phyloP scores from a whole-genome alignment of 2,113 vertebrate species.

The Malurus melanocephalus region DNA sequence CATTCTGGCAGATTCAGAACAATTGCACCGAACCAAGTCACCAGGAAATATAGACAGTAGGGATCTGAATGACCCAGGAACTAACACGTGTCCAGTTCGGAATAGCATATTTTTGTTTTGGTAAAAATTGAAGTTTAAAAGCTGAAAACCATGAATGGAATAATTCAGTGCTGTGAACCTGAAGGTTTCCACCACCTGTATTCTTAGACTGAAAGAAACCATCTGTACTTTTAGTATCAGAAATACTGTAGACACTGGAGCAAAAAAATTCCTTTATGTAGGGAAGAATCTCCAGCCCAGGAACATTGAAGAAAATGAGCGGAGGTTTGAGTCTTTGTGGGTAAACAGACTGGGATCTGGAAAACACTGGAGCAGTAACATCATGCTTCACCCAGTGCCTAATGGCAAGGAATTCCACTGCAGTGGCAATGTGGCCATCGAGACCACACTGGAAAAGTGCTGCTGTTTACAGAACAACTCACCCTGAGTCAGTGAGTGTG shows the following conservation, averaged over 20 bases:
- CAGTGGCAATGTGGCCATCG: not conserved
- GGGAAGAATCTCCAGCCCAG: not conserved
- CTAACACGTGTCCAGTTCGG: not conserved
- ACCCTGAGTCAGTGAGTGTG: not conserved
- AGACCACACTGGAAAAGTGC: not conserved
- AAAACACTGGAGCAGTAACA: not conserved
- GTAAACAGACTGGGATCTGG: not conserved
- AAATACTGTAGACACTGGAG: not conserved
- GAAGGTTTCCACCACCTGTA: not conserved
- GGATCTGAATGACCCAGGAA: not conserved
- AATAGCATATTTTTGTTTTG: not conserved
- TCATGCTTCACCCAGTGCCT: not conserved
- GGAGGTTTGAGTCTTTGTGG: not conserved
- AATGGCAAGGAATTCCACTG: not conserved
- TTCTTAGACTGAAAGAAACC: not conserved
- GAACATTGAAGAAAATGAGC: not conserved
- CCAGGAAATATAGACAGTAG: not conserved
- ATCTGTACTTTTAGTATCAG: not conserved
- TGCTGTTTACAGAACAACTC: not conserved
- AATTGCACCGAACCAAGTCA: not conserved
- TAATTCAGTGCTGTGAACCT: not conserved
- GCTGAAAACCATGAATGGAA: constrained; percentile 5
- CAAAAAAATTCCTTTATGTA: not conserved
- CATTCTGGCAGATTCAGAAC: not conserved
- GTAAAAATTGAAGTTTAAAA: not conserved